Conservation (phyloP, 2,113 vertebrate species). For the Polypterus senegalus region DNA sequence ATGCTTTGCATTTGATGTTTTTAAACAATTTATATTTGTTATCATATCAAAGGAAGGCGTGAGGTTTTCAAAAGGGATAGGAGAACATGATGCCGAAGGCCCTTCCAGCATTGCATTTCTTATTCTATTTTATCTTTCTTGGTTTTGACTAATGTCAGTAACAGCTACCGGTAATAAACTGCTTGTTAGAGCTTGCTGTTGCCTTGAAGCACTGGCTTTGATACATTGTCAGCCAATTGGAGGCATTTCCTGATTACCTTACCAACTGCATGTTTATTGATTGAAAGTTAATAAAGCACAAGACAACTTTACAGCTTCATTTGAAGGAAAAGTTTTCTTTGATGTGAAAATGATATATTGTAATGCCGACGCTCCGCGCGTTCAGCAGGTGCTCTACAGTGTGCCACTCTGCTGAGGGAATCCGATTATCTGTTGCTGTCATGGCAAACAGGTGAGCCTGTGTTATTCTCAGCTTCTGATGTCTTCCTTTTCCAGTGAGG, state of each 20-base stretch:
- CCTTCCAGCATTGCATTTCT: slow-evolving; percentile 78
- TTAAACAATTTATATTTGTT: slow-evolving; percentile 98
- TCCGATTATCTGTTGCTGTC: no score
- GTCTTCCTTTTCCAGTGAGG: no score
- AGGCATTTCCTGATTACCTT: slow-evolving; percentile 96
- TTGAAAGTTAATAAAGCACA: slow-evolving; percentile 90
- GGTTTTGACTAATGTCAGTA: slow-evolving; percentile 98
- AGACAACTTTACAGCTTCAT: slow-evolving; percentile 67
- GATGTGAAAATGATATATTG: slow-evolving; percentile 78
- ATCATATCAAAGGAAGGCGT: slow-evolving; percentile 95
- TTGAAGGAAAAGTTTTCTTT: slow-evolving; percentile 75
- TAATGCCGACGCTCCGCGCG: slow-evolving; percentile 25
- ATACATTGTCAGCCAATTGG: slow-evolving; percentile 93
- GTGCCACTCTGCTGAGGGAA: no score
- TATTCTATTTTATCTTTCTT: slow-evolving; percentile 98
- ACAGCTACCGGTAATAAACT: slow-evolving; percentile 98
- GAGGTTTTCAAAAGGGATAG: slow-evolving; percentile 78
- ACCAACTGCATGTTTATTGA: slow-evolving; percentile 97
- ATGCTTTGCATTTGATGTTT: slow-evolving; percentile 79
- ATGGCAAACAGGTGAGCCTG: no score
- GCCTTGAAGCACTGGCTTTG: slow-evolving; percentile 93
- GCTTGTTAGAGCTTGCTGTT: slow-evolving; percentile 95
- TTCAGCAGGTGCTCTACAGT: slow-evolving; percentile 11
- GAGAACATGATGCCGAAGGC: slow-evolving; percentile 75
- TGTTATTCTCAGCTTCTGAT: no score